Percentiles rank a stretch among this genome's conserved stretches.
Conservation (phyloP, 2,113 vertebrate species). For the Trogon melanurus region DNA sequence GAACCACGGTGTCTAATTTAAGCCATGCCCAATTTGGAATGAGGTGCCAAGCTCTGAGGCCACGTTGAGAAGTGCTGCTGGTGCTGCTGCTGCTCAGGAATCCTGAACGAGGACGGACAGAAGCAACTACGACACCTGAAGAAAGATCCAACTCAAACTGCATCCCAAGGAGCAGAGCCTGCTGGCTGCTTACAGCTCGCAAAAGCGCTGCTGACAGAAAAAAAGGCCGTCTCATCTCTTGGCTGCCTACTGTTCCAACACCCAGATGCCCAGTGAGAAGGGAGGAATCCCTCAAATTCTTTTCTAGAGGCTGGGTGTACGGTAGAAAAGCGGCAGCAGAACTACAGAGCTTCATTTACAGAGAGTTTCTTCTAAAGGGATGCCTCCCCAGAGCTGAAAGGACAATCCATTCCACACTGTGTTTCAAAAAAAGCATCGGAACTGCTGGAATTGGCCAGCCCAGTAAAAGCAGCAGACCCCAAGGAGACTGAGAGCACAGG, state of each 20-base stretch:
- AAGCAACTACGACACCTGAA: not conserved
- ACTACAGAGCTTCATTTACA: not conserved
- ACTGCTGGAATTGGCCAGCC: not conserved
- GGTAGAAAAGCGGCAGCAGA: not conserved
- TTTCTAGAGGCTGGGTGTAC: not conserved
- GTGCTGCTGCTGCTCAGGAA: not conserved
- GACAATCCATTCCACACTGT: not conserved
- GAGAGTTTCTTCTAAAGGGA: not conserved
- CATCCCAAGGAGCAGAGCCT: not conserved
- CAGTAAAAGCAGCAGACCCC: not conserved
- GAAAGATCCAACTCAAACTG: not conserved
- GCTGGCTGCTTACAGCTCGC: not conserved
- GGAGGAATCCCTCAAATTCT: not conserved
- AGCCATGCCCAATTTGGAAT: not conserved
- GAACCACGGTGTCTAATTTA: not conserved
- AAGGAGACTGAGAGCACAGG: not conserved
- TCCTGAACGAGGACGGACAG: not conserved
- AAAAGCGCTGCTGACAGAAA: not conserved
- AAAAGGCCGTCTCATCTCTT: not conserved
- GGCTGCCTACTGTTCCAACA: not conserved
- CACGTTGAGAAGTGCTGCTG: not conserved
- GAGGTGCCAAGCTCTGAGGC: not conserved
- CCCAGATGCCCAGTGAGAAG: fast-evolving
- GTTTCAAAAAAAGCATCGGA: not conserved
- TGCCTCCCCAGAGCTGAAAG: not conserved